Base-by-base conservation (phyloP, 2,888 invertebrate species). In the Hydroisotoma schaefferi region DNA sequence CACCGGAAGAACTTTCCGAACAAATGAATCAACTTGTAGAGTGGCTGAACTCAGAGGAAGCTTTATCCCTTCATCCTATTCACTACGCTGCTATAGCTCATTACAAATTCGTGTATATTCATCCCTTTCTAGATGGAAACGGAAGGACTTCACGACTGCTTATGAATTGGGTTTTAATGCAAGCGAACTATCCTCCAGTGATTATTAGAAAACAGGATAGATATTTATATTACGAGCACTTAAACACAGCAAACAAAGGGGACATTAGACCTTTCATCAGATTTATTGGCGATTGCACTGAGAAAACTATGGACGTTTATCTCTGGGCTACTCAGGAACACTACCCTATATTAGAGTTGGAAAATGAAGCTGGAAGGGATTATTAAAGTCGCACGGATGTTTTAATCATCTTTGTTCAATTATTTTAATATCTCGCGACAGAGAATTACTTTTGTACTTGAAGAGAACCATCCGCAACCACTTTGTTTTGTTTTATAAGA, bases 51-150 rank as follows among this genome's bases (percentile, higher is more conserved):
- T 91, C 93, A 0, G 91, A 92, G 69, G 87, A 87, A 75, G 89
- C 91, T 8, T 78, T 87, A 65, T 84, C 86, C 43, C 80, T 95
- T 77, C 94, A 95, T 80, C 93, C 94, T 22, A 88, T 95, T 72
- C 90, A 93, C 20, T 89, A 90, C 75, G 95, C 97, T 53, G 97
- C 98, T 0, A 79, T 97, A 55, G 95, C 94, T 0, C 98, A 98
- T 79, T 98, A 97, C 78, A 70, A 69, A 79, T 78, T 98, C 46
- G 98, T 98, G 0, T 90, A 90, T 75, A 94, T 98, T 71, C 98
- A 98, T 80, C 98, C 98, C 0, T 98, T 98, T 79, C 84, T 88
- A 2, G 97, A 98, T 77, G 97, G 98, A 49, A 98, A 98, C 75
- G 98, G 97, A 0, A 84, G 98, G 74, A 97, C 97, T 0, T 93